These are phyloP conservation scores for Ophion costatus DNA, from an alignment of 2,888 invertebrate genomes.

Conservation along the genomic window DNA sequence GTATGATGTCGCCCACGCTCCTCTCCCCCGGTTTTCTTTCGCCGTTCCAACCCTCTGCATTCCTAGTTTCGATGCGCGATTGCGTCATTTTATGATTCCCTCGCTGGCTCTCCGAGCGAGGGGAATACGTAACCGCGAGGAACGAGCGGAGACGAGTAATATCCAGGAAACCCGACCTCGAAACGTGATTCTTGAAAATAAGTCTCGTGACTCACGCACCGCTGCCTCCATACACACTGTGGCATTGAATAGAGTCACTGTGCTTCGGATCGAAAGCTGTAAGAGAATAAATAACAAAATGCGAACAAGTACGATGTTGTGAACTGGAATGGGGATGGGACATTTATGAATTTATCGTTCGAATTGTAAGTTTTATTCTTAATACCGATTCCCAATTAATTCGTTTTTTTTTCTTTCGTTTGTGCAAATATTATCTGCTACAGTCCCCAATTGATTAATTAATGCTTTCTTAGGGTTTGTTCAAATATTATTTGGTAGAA, in stretches of 20 bases:
- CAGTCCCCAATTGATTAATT: conserved; percentile 7
- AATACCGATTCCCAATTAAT: too few relatives aligned
- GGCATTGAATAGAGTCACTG: conserved; percentile 13
- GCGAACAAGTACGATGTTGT: too few relatives aligned
- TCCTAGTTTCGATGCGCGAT: conserved; percentile 62
- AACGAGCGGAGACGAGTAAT: conserved; percentile 44
- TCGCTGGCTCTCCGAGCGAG: conserved; percentile 25
- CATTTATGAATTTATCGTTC: too few relatives aligned
- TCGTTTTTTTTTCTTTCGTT: too few relatives aligned
- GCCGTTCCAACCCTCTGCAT: conserved; percentile 8
- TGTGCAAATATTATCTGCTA: not conserved
- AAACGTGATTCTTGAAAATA: conserved; percentile 65
- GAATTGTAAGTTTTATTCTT: too few relatives aligned
- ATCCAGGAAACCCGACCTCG: conserved; percentile 54
- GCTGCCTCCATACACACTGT: not conserved
- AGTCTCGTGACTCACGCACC: conserved; percentile 61
- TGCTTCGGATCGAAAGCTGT: not conserved
- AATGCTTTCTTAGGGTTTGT: too few relatives aligned
- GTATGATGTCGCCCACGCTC: conserved; percentile 40
- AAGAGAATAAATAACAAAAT: conserved; percentile 16
- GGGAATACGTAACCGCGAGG: conserved; percentile 48
- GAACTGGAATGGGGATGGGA: too few relatives aligned
- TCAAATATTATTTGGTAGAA: not conserved
- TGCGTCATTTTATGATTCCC: conserved; percentile 70
- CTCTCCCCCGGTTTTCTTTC: conserved; percentile 26